A percentile compares a stretch with the other conserved stretches of the same genome.
These are phyloP conservation scores for Caenorhabditis plicata DNA, from an alignment of 2,888 invertebrate species.

Conservation along the genomic window DNA sequence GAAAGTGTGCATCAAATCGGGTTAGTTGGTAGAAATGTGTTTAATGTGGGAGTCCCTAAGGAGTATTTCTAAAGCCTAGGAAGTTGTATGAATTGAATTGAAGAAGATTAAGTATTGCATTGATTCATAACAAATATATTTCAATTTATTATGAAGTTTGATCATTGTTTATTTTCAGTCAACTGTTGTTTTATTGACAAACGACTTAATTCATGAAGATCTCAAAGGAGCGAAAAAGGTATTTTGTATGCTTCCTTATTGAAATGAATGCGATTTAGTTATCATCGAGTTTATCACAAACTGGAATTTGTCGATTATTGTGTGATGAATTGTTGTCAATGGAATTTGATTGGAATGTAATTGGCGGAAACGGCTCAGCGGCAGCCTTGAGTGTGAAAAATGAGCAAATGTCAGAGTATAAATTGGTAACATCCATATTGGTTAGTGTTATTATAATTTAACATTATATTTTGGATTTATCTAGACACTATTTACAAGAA, in stretches of 20 bases:
- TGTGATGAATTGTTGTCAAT: constrained; percentile 29
- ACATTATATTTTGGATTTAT: constrained; percentile 4
- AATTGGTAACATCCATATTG: constrained; percentile 27
- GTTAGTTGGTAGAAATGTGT: too few relatives aligned
- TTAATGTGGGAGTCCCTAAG: too few relatives aligned
- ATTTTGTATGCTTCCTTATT: background rate
- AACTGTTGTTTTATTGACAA: constrained; percentile 21
- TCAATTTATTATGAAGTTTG: too few relatives aligned
- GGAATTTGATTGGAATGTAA: constrained; percentile 28
- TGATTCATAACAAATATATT: too few relatives aligned
- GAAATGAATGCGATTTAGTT: constrained; percentile 2
- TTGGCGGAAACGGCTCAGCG: constrained; percentile 1
- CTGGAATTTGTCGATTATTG: constrained; percentile 33
- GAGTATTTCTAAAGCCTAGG: too few relatives aligned
- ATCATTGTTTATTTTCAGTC: constrained; percentile 18
- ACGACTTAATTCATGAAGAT: constrained; percentile 39
- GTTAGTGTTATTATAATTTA: constrained; percentile 10
- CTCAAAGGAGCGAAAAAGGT: constrained; percentile 34
- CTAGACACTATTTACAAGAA: constrained; percentile 33
- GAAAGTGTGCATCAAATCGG: too few relatives aligned
- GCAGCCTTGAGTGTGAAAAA: constrained; percentile 1
- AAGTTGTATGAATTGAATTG: too few relatives aligned
- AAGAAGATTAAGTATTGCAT: too few relatives aligned
- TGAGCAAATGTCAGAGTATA: constrained; percentile 16
- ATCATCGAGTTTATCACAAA: constrained; percentile 13